These are phyloP conservation scores for Cryptophagus acutangulus DNA, from an alignment of 2,888 invertebrate genomes.

Conservation along the genomic window DNA sequence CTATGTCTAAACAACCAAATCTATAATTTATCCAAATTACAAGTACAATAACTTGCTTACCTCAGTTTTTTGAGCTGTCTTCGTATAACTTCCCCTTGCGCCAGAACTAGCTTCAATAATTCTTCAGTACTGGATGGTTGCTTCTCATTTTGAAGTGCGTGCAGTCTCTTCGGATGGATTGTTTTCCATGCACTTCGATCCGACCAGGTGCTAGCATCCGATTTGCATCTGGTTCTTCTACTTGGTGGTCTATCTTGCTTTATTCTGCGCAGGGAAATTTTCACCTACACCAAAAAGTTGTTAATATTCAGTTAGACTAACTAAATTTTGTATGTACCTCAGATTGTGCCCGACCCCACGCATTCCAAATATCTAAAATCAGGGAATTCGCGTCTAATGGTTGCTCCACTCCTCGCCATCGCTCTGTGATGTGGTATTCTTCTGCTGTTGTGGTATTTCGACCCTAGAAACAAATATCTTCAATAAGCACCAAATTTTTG, in stretches of 20 bases:
- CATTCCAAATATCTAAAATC: conserved; percentile 72
- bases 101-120: conserved; percentile 54
- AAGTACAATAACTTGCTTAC: conserved; percentile 25
- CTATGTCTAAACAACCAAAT: conserved; percentile 39
- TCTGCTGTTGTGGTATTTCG: conserved; percentile 40
- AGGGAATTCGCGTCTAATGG: conserved; percentile 65
- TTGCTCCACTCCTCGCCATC: conserved; percentile 74
- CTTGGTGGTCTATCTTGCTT: conserved; percentile 39
- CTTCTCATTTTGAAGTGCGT: conserved; percentile 44
- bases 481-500: background rate
- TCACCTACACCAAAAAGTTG: conserved; percentile 36
- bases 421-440: conserved; percentile 67
- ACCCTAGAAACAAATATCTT: conserved; percentile 33
- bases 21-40: background rate
- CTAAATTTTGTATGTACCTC: conserved; percentile 50
- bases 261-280: conserved; percentile 46
- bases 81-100: conserved; percentile 57
- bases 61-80: conserved; percentile 47
- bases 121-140: conserved; percentile 49
- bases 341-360: conserved; percentile 70
- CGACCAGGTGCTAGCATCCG: conserved; percentile 43
- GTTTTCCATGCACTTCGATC: conserved; percentile 45
- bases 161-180: conserved; percentile 47
- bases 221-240: conserved; percentile 40
- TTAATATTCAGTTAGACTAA: background rate